Conservation (phyloP, 2,113 vertebrate species). For the Rhynchomys soricoides region DNA sequence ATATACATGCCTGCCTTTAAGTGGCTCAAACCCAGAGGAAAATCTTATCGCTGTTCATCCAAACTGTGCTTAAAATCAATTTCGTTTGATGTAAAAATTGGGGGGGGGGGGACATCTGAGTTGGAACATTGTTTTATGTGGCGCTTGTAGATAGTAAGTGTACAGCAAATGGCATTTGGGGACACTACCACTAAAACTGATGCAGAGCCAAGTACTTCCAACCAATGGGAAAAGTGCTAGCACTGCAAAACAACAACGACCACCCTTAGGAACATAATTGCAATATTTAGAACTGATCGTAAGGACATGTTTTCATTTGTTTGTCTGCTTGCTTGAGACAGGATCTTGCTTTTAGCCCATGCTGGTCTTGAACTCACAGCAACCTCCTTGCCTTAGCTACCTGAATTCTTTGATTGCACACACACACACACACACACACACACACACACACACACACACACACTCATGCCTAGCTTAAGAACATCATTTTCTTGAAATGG, state of each 20-base stretch:
- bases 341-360: neutral
- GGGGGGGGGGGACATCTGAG: neutral
- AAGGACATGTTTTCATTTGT: neutral
- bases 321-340: neutral
- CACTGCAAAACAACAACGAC: neutral
- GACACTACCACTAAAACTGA: neutral
- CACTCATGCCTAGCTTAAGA: neutral
- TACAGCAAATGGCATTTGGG: conserved; percentile 10
- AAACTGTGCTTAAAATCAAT: conserved; percentile 38
- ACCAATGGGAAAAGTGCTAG: conserved; percentile 3
- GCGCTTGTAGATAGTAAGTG: neutral
- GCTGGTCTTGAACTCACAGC: neutral
- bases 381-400: neutral
- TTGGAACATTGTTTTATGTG: neutral
- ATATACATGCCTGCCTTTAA: conserved; percentile 57
- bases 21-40: conserved; percentile 49
- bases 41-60: conserved; percentile 33
- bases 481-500: conserved; percentile 32
- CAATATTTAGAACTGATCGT: conserved; percentile 49
- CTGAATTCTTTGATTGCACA: neutral
- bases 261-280: neutral
- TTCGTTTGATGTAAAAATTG: conserved; percentile 43
- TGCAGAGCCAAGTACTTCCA: neutral
- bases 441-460: no score
- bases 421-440: no score